Evolutionary conservation across 2,113 vertebrate genomes (phyloP).

Genomic region (Rhegmatorhina hoffmannsi): DNA sequence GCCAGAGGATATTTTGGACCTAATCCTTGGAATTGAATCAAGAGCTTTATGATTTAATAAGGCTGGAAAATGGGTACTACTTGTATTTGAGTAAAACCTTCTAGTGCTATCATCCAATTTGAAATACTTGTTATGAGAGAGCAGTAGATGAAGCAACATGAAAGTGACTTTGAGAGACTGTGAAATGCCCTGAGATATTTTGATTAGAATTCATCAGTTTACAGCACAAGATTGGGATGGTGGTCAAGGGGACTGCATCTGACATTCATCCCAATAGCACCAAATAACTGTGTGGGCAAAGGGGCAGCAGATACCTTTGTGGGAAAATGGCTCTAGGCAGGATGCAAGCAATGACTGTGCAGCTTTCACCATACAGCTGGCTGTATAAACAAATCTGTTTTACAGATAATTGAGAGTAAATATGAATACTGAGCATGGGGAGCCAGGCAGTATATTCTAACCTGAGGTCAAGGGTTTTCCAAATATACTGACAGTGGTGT

Average conservation of each 20-base stretch:
- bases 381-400: conserved; percentile 15
- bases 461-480: conserved; percentile 41
- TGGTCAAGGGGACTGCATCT: not conserved
- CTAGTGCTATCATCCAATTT: conserved; percentile 44
- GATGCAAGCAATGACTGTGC: not conserved
- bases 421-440: not conserved
- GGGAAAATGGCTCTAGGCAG: not conserved
- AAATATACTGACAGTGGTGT: not conserved
- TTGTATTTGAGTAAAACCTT: conserved; percentile 39
- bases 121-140: conserved; percentile 56
- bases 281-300: not conserved
- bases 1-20: conserved; percentile 48
- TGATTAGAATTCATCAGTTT: conserved; percentile 39
- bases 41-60: conserved; percentile 65
- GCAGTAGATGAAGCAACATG: conserved; percentile 14
- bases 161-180: conserved; percentile 47
- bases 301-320: not conserved
- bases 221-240: not conserved
- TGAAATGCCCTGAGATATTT: conserved; percentile 24
- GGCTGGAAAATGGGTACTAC: conserved; percentile 22
- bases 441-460: not conserved
- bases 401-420: not conserved
- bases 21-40: conserved; percentile 50
- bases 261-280: not conserved
- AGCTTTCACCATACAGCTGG: not conserved